A percentile compares a stretch with the other conserved stretches of the same genome.
Conservation (phyloP, 2,113 vertebrate species). For the Pachypanchax playfairii region DNA sequence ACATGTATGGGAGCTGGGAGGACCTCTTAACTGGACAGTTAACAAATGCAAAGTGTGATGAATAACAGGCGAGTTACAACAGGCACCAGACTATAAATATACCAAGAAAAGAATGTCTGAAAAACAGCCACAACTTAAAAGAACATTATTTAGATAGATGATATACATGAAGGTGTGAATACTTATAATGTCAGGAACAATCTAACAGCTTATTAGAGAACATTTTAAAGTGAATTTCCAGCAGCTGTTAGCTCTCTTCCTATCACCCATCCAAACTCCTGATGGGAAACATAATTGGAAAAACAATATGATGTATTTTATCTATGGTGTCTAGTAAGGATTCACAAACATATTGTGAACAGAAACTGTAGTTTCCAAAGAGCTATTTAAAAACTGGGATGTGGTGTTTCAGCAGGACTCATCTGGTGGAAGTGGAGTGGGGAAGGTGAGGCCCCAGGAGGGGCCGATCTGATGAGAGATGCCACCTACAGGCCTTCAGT, state of each 20-base stretch:
- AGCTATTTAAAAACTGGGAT: conserved; percentile 45
- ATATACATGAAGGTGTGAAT: not conserved
- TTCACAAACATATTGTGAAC: conserved; percentile 38
- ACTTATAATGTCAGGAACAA: too few relatives aligned
- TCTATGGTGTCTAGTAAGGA: conserved; percentile 25
- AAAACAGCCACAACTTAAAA: not conserved
- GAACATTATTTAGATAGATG: not conserved
- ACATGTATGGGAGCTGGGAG: conserved; percentile 22
- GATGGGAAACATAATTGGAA: conserved; percentile 43
- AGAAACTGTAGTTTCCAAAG: conserved; percentile 43
- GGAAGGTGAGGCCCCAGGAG: conserved; percentile 60
- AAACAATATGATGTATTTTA: conserved; percentile 1
- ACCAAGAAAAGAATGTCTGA: not conserved
- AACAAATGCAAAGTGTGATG: conserved; percentile 30
- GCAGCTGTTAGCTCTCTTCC: not conserved
- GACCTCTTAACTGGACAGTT: conserved; percentile 42
- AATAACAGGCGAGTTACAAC: conserved; percentile 14
- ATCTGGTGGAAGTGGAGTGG: conserved; percentile 46
- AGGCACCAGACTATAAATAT: conserved; percentile 3
- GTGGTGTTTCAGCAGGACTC: conserved; percentile 48
- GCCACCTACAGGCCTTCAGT: conserved; percentile 57
- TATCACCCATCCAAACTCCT: conserved; percentile 12
- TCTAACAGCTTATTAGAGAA: not conserved
- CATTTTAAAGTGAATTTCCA: not conserved
- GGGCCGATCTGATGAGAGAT: conserved; percentile 47